A percentile compares a stretch with the other conserved stretches of the same genome.
These are phyloP conservation scores for Andrena flavipes DNA, from an alignment of 2,888 invertebrate species.

Conservation along the genomic window DNA sequence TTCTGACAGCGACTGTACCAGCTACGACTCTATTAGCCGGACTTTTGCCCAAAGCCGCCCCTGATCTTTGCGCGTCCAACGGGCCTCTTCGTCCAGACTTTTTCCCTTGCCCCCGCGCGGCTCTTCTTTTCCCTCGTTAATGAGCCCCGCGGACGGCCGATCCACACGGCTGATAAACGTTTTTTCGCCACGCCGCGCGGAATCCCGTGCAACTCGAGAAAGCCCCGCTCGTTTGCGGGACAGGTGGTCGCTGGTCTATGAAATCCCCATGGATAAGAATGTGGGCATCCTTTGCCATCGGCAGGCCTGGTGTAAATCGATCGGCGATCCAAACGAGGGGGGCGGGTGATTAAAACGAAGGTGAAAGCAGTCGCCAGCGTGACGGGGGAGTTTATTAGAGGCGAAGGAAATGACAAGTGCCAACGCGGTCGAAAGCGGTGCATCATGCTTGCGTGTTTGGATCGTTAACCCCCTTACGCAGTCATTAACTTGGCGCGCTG, in stretches of 20 bases:
- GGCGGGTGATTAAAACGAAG: conserved; percentile 50
- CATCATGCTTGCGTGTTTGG: conserved; percentile 13
- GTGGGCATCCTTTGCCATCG: conserved; percentile 26
- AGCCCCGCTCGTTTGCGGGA: neutral
- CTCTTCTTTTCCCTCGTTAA: conserved; percentile 12
- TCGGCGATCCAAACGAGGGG: conserved; percentile 34
- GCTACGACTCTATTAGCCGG: conserved; percentile 83
- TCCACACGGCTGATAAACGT: conserved; percentile 12
- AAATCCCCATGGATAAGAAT: neutral
- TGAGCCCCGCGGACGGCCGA: neutral
- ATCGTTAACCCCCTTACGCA: conserved; percentile 1
- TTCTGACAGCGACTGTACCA: conserved; percentile 80
- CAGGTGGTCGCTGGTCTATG: neutral
- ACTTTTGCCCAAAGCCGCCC: conserved; percentile 77
- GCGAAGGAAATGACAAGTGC: conserved; percentile 44
- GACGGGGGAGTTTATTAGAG: conserved; percentile 26
- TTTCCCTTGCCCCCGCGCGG: conserved; percentile 17
- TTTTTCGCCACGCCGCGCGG: neutral
- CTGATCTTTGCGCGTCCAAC: conserved; percentile 44
- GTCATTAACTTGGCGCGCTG: neutral
- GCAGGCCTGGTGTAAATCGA: conserved; percentile 23
- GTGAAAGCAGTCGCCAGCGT: conserved; percentile 25
- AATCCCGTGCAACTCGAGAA: conserved; percentile 2
- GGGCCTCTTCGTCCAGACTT: conserved; percentile 22
- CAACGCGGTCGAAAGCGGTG: conserved; percentile 23